Evolutionary conservation across 2,113 vertebrate species (phyloP), one percentile per base, ranked within the genome.

Genomic region (Xiphophorus maculatus): DNA sequence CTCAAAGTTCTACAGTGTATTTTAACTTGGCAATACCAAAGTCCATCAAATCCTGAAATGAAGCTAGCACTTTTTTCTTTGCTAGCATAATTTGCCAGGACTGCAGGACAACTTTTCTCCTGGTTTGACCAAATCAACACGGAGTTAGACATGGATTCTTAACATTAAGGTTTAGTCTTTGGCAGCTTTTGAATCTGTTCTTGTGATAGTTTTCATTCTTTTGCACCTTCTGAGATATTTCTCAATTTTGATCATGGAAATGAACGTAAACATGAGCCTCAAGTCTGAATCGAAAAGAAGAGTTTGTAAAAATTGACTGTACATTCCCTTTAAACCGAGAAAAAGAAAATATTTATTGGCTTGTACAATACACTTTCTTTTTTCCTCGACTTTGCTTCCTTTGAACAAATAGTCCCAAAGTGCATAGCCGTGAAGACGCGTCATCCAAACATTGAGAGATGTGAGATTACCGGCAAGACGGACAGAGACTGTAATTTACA

Each of bases 401-500:
- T 7, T 19, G 62, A 71, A 79, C 74, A 79, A 65, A 74, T 40
- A 25, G 61, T 77, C 67, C 51, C 66, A 32, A 22, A 4, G 51
- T 30, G 42, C 32, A 70, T 73, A 48, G 78, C n/a, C 1, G 66
- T 22, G 30, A 27, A 42, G 70, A n/a, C 66, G 69, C 60, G 37
- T 86, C 64, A 81, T 66, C 70, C 32, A 37, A 6, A 44, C 61
- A 13, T 12, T 25, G 5, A 68, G 67, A 5, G 58, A 71, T 73
- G 6, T 37, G 12, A 68, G 73, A 78, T 86, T 76, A 80, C 42
- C 76, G 78, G 83, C 72, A 69, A 51, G 63, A 80, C 54, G 29
- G 62, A 13, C 44, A 64, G 78, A 82, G 60, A 60, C 77, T 87
- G 44, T 84, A 83, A 89, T 89, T 90, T 81, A 76, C 69, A 77